Evolutionary conservation across 2,113 vertebrate genomes (phyloP), one percentile per base, ranked within the genome.

Genomic region (Pelodiscus sinensis): DNA sequence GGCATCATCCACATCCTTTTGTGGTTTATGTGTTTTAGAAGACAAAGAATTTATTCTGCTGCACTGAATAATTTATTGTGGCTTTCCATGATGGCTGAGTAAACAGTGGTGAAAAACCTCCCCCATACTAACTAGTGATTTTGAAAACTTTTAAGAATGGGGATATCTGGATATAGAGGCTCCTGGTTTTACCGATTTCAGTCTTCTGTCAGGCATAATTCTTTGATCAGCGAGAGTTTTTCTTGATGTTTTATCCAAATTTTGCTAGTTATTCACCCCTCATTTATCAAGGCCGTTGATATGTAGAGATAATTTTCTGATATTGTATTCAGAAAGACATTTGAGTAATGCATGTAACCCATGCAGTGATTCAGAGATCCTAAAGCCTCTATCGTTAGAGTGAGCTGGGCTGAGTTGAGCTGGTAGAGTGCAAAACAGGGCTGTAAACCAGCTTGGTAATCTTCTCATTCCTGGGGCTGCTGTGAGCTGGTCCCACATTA

Each of bases 211-310:
- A 89, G 12, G 29, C 2, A 19, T 71, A 31, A n/a, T 71, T 10
- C 9, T 71, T 10, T 35, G n/a, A 8, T 71, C 65, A 71, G 5
- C 18, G 16, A 16, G 14, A 2, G 0, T 2, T 0, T 50, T 65
- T 92, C 58, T 85, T 2, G 1, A 44, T 44, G 2, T 68, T 18
- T 84, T 85, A 9, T 19, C 5, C 12, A 1, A 44, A 50, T 85
- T 85, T 82, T 85, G 3, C 6, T 15, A 27, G 8, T 89, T 31
- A 55, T 29, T 85, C 0, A 0, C 16, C 9, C 21, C 10, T 51
- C 81, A 31, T 77, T 3, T 9, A 9, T 56, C 18, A 85, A 81
- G 3, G 10, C 52, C 68, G 78, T 14, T 71, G 13, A 21, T 75
- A 84, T 3, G 86, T 92, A 6, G 29, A 82, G 1, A 38, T 31